phyloP scores from a whole-genome alignment of 2,113 vertebrate genomes.

The Theristicus caerulescens region DNA sequence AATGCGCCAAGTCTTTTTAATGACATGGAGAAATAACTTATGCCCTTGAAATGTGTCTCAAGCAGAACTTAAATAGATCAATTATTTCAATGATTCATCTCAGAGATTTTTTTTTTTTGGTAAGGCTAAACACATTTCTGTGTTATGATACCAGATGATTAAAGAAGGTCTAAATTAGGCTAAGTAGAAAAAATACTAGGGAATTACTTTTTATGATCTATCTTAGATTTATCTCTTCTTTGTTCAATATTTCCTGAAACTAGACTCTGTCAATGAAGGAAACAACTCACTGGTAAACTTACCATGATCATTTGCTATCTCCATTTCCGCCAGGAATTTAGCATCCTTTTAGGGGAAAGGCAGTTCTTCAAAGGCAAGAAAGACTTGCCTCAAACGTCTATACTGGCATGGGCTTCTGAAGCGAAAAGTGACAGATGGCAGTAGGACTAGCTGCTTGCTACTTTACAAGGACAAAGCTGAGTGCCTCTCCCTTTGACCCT shows the following conservation, averaged over 20 bases:
- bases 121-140: constrained; percentile 43
- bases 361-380: not conserved
- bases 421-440: not conserved
- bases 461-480: constrained; percentile 10
- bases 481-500: not conserved
- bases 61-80: constrained; percentile 53
- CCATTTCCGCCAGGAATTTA: not conserved
- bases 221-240: not conserved
- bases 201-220: not conserved
- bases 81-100: constrained; percentile 58
- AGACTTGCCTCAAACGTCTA: not conserved
- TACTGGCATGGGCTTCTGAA: not conserved
- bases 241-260: not conserved
- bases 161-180: constrained; percentile 13
- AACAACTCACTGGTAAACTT: not conserved
- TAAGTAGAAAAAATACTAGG: not conserved
- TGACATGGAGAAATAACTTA: constrained; percentile 50
- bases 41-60: constrained; percentile 51
- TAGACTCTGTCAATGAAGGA: not conserved
- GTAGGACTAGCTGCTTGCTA: not conserved
- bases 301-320: not conserved
- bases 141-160: constrained; percentile 22
- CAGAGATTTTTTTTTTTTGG: not conserved
- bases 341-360: not conserved
- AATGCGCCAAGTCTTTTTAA: constrained; percentile 18